Evolutionary conservation across 2,113 vertebrate genomes (phyloP).

Genomic region (Leucopternis melanops): DNA sequence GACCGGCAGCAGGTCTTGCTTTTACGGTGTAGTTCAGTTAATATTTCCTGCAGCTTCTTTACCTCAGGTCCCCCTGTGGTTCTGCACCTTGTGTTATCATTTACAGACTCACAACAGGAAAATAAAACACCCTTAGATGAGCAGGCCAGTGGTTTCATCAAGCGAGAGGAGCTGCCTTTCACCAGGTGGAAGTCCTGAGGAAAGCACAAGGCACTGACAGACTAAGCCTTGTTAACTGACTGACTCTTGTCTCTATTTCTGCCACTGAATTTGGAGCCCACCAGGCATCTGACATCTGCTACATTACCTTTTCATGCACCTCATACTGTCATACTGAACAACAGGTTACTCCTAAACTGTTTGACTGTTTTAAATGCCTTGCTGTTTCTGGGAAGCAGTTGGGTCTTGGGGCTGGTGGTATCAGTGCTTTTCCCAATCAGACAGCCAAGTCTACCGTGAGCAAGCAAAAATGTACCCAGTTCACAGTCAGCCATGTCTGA

Average conservation of each 20-base stretch:
- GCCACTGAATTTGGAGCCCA: neutral
- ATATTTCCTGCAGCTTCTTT: conserved; percentile 25
- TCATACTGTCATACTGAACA: neutral
- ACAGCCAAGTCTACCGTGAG: neutral
- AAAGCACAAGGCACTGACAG: neutral
- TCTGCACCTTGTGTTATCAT: neutral
- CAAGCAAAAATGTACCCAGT: neutral
- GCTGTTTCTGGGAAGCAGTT: neutral
- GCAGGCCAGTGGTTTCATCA: neutral
- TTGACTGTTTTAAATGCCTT: neutral
- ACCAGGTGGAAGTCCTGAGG: neutral
- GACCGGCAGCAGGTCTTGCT: neutral
- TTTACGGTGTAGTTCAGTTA: neutral
- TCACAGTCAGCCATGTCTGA: neutral
- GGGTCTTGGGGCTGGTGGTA: neutral
- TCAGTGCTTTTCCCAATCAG: rapidly evolving
- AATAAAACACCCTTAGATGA: neutral
- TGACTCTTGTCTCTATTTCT: neutral
- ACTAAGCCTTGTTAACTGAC: neutral
- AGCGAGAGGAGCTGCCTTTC: neutral
- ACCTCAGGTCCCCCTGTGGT: neutral
- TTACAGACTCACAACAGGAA: neutral
- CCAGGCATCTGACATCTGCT: neutral
- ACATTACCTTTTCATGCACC: neutral
- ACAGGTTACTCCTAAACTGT: neutral